Evolutionary conservation across 2,113 vertebrate species (phyloP).

Genomic region (Tringa solitaria): DNA sequence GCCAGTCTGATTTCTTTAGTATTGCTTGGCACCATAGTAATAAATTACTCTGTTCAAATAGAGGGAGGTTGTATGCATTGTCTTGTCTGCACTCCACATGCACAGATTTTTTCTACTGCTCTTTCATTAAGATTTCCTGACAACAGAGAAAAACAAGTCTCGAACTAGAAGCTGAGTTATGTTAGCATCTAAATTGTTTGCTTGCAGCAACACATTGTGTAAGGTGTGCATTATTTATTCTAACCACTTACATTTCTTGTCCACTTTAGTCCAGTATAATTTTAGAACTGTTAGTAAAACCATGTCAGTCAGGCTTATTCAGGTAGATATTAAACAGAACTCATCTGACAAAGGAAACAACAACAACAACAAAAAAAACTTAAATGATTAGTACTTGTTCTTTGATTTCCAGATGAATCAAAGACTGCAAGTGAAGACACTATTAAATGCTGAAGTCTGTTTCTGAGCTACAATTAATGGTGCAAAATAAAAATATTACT

Average conservation of each 20-base stretch:
- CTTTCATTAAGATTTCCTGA: neutral
- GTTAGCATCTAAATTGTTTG: neutral
- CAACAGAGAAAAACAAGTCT: neutral
- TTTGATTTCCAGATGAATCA: neutral
- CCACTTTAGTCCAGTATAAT: neutral
- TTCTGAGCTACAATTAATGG: neutral
- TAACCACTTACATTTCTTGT: neutral
- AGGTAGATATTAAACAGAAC: neutral
- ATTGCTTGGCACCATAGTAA: neutral
- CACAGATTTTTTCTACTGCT: neutral
- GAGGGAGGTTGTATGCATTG: neutral
- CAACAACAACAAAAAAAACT: neutral
- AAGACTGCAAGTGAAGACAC: neutral
- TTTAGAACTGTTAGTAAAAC: neutral
- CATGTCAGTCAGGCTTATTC: neutral
- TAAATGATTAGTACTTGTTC: rapidly evolving
- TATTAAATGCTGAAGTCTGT: neutral
- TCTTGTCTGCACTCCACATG: neutral
- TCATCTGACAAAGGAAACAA: neutral
- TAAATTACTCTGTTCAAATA: neutral
- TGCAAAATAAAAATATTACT: neutral
- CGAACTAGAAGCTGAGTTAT: neutral
- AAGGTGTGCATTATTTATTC: neutral
- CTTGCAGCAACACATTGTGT: neutral
- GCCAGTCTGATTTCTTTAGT: neutral